phyloP scores from a whole-genome alignment of 2,113 vertebrate genomes.

The Furnarius figulus region DNA sequence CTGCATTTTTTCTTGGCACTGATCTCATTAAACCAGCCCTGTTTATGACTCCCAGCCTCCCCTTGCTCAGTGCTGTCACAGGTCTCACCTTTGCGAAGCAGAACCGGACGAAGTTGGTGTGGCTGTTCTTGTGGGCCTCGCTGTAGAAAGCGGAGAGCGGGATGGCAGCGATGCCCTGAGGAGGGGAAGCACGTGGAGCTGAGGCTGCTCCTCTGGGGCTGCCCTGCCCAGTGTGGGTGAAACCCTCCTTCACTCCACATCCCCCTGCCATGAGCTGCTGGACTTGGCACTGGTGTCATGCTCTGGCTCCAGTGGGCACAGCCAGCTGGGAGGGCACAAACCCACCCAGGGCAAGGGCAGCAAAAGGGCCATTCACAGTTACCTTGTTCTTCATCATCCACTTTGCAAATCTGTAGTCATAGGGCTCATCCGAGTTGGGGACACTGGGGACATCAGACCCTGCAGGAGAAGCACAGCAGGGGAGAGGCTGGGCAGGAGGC shows the following conservation, averaged over 20 bases:
- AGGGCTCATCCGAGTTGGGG: slow-evolving; percentile 61
- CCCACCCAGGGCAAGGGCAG: background rate
- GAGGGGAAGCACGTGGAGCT: background rate
- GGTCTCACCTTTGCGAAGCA: slow-evolving; percentile 91
- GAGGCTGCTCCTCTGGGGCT: background rate
- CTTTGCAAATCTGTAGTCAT: slow-evolving; percentile 85
- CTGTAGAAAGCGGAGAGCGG: slow-evolving; percentile 89
- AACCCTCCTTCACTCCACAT: background rate
- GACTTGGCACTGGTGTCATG: accelerated
- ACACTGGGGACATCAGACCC: slow-evolving; percentile 76
- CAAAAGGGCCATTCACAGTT: background rate
- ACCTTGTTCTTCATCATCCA: slow-evolving; percentile 94
- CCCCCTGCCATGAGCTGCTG: background rate
- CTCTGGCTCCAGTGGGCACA: background rate
- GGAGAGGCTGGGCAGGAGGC: background rate
- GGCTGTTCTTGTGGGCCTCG: slow-evolving; percentile 76
- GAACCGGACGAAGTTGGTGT: slow-evolving; percentile 88
- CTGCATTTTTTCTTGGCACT: background rate
- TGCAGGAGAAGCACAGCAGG: slow-evolving; percentile 52
- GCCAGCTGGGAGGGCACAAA: background rate
- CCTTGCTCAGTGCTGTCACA: accelerated
- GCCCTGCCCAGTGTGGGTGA: background rate
- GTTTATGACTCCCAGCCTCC: background rate
- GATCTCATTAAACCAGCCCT: background rate
- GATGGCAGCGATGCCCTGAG: slow-evolving; percentile 87